Evolutionary conservation across 2,113 vertebrate species (phyloP), one percentile per base, ranked within the genome.

Genomic region (Anhinga anhinga): DNA sequence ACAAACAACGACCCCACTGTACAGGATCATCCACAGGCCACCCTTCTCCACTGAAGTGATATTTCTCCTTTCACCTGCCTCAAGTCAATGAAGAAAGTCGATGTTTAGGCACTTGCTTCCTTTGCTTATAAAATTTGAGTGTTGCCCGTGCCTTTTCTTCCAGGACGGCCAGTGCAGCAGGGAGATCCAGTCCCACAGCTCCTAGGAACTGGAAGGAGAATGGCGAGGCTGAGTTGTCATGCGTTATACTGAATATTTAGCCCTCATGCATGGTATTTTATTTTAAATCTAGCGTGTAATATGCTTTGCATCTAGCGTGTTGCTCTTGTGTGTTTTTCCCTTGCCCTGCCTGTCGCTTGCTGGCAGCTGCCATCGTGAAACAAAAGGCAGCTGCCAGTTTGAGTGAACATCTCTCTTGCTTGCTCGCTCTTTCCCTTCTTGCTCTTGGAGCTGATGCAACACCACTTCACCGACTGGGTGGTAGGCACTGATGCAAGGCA

Each of bases 311-410:
- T 95, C 95, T 79, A 95, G 94, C 56, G 55, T 91, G 93, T 97
- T 97, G 95, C 94, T 96, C 94, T 96, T 96, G 91, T 97, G 96
- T 94, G 93, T 96, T 97, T 95, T 95, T 49, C 78, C 83, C 90
- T 96, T 95, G 96, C 94, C 95, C 95, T 95, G 96, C 82, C 96
- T 97, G 97, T 96, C 94, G 95, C 93, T 97, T 84, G 95, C 96
- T 97, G 97, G 97, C 97, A 97, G 94, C 95, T 97, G 96, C 95
- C 96, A 94, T 95, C 6, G 2, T 14, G 27, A 95, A 96, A 98
- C 97, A 97, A 98, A 97, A 98, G 93, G 96, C 96, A 97, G 94
- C 96, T 98, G 97, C 97, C 97, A 97, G 82, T 97, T 97, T 96
- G 95, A 98, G 95, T 95, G 96, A 97, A 97, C 90, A 95, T 98